Evolutionary conservation across 2,888 invertebrate species (phyloP).

Genomic region (Thereva nobilitata): DNA sequence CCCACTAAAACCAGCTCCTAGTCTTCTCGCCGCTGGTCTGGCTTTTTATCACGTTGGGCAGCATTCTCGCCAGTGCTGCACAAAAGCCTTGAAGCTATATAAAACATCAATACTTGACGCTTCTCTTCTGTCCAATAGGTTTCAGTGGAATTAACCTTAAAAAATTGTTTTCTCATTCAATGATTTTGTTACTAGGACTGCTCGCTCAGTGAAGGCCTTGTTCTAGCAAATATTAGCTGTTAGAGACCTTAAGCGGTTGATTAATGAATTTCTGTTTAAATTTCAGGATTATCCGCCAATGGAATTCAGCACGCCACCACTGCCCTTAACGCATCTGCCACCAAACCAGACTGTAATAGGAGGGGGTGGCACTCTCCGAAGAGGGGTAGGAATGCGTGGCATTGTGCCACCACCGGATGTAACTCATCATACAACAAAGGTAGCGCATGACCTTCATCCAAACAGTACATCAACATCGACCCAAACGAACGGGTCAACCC

Average conservation of each 20-base stretch:
- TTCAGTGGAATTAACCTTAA: no score
- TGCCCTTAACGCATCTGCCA: conserved; percentile 54
- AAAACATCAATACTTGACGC: no score
- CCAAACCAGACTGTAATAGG: conserved; percentile 43
- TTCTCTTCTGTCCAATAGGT: no score
- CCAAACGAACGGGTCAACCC: conserved; percentile 53
- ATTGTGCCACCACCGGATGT: conserved; percentile 57
- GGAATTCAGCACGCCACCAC: conserved; percentile 53
- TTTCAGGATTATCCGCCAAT: conserved; percentile 57
- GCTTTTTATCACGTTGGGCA: no score
- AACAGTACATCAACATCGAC: conserved; percentile 54
- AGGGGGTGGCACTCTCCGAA: conserved; percentile 52
- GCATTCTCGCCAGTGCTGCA: no score
- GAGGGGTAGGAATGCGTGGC: conserved; percentile 50
- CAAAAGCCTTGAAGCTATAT: no score
- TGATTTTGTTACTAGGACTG: no score
- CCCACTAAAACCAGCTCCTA: no score
- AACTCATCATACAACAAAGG: conserved; percentile 55
- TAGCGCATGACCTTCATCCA: conserved; percentile 54
- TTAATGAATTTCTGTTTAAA: conserved; percentile 16
- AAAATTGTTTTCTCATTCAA: no score
- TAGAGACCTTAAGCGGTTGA: not conserved
- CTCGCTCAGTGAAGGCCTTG: no score
- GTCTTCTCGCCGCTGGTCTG: no score
- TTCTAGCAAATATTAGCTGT: no score